Percentiles rank a stretch among this genome's conserved stretches.
Conservation (phyloP, 2,888 invertebrate species). For the Abscondita cerata region DNA sequence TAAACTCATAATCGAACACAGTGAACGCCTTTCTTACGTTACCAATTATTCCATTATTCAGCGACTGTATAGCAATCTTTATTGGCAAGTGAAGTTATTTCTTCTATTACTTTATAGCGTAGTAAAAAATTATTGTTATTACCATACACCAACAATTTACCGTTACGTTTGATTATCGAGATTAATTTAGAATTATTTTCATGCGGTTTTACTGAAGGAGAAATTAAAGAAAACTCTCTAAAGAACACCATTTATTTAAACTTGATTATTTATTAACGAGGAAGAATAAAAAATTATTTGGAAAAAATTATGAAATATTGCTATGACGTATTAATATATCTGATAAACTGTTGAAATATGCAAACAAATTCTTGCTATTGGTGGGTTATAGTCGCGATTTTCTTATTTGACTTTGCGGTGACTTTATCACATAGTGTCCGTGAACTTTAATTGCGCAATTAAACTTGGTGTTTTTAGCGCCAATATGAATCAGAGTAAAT, state of each 20-base stretch:
- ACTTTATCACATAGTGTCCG: neutral
- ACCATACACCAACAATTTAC: constrained; percentile 2
- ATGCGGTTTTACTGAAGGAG: too few species aligned
- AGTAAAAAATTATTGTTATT: constrained; percentile 12
- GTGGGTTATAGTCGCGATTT: neutral
- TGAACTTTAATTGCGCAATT: neutral
- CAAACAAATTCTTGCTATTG: constrained; percentile 27
- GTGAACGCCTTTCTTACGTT: too few species aligned
- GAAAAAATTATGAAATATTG: too few species aligned
- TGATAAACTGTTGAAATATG: constrained; percentile 38
- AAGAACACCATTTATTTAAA: too few species aligned
- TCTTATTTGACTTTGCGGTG: neutral
- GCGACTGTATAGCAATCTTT: neutral
- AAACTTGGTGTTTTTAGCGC: too few species aligned
- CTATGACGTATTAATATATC: constrained; percentile 12
- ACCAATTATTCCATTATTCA: neutral
- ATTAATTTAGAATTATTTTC: too few species aligned
- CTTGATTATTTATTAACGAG: too few species aligned
- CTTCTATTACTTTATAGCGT: constrained; percentile 10
- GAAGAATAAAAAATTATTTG: too few species aligned
- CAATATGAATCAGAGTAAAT: too few species aligned
- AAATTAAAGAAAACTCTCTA: too few species aligned
- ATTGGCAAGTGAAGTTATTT: constrained; percentile 4
- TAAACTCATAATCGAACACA: neutral
- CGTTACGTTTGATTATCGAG: constrained; percentile 4